phyloP scores from a whole-genome alignment of 2,797 vertebrate species.

The Avahi laniger region DNA sequence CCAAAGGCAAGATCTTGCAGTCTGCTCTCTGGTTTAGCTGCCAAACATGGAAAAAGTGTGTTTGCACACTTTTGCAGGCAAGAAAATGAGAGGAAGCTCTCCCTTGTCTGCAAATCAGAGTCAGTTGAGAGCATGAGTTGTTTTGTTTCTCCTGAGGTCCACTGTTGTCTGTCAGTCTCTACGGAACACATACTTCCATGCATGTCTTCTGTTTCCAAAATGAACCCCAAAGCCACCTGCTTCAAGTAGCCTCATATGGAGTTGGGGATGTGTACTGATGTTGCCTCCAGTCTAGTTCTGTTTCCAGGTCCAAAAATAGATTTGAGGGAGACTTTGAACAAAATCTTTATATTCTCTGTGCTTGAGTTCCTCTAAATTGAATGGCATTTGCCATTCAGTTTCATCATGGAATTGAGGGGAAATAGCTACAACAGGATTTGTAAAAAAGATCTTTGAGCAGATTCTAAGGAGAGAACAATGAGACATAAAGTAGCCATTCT shows the following conservation, averaged over 20 bases:
- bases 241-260: slow-evolving; percentile 44
- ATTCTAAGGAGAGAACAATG: slow-evolving; percentile 40
- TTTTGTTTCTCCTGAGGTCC: slow-evolving; percentile 33
- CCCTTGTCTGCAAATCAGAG: slow-evolving; percentile 54
- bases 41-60: background rate
- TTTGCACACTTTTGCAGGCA: background rate
- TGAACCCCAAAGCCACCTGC: slow-evolving; percentile 44
- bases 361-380: slow-evolving; percentile 59
- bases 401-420: slow-evolving; percentile 51
- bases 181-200: background rate
- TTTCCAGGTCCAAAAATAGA: slow-evolving; percentile 60
- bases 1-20: slow-evolving; percentile 60
- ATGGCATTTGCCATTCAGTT: slow-evolving; percentile 56
- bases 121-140: background rate
- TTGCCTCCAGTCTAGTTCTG: slow-evolving; percentile 30
- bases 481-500: background rate
- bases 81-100: background rate
- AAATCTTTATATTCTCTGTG: slow-evolving; percentile 62
- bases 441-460: background rate
- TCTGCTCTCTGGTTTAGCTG: slow-evolving; percentile 60
- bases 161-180: background rate
- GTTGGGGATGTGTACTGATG: slow-evolving; percentile 7
- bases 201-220: slow-evolving; percentile 38
- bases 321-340: slow-evolving; percentile 44
- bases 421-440: slow-evolving; percentile 8